Conservation (phyloP, 2,797 vertebrate genomes). For the Euphonia xanthogaster region DNA sequence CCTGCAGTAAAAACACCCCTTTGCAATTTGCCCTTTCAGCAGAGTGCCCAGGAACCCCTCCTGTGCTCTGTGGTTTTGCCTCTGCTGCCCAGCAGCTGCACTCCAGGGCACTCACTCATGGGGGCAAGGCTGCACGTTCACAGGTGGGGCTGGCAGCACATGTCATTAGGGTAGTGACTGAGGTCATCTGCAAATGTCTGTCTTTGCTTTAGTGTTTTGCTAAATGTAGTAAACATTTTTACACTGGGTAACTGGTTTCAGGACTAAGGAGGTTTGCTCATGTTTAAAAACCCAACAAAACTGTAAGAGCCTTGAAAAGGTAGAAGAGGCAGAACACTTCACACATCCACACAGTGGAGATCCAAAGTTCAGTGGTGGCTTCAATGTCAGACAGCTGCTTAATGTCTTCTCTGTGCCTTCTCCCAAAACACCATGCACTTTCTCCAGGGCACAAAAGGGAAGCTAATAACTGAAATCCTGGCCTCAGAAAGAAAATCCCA, state of each 20-base stretch:
- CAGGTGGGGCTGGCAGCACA: not conserved
- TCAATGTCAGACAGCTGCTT: not conserved
- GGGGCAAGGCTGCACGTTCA: not conserved
- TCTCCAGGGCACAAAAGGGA: not conserved
- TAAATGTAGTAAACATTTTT: not conserved
- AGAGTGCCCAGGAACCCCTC: not conserved
- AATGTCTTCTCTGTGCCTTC: not conserved
- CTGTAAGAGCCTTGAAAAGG: not conserved
- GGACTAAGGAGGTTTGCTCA: not conserved
- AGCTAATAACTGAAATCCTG: not conserved
- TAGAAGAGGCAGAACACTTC: not conserved
- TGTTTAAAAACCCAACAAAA: not conserved
- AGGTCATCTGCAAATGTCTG: not conserved
- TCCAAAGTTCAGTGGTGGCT: not conserved
- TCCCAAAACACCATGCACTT: not conserved
- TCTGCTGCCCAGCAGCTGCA: not conserved
- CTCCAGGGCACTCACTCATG: fast-evolving
- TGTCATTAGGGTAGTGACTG: not conserved
- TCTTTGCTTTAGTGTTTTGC: not conserved
- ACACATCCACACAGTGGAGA: not conserved
- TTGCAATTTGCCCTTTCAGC: not conserved
- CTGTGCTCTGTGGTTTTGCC: not conserved
- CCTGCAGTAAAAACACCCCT: not conserved
- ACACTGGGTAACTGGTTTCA: not conserved
- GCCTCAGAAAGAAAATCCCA: not conserved